phyloP scores from a whole-genome alignment of 92 coral and sea anemone genomes.

The Epizoanthus rinbou region DNA sequence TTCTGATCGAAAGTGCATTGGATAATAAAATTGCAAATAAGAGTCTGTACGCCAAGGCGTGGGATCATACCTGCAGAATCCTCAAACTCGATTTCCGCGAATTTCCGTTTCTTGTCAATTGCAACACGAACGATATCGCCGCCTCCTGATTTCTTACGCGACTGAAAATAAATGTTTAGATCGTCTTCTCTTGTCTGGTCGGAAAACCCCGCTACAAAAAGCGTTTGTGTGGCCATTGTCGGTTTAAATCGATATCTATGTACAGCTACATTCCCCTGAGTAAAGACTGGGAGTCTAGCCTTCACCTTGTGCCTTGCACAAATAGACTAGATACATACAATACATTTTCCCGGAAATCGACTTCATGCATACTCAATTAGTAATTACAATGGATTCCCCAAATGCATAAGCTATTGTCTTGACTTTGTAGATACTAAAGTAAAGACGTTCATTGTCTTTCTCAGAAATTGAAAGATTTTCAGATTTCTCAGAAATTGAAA shows the following conservation, averaged over 20 bases:
- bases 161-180: constrained; percentile 23
- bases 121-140: constrained; percentile 16
- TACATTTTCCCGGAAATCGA: not conserved
- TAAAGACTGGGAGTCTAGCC: not conserved
- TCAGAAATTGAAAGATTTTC: not conserved
- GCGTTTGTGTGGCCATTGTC: constrained; percentile 4
- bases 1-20: not conserved
- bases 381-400: too few species aligned
- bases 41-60: not conserved
- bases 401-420: too few species aligned
- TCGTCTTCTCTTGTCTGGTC: constrained; percentile 9
- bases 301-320: too few species aligned
- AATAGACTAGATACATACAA: not conserved
- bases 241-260: not conserved
- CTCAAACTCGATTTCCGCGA: constrained; percentile 28
- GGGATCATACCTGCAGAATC: constrained; percentile 8
- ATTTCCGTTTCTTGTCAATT: constrained; percentile 14
- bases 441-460: not conserved
- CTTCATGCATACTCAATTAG: not conserved
- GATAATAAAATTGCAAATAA: not conserved
- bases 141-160: constrained; percentile 14
- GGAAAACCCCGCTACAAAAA: constrained; percentile 8
- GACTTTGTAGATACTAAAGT: too few species aligned
- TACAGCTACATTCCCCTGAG: not conserved
- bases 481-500: constrained; percentile 3